phyloP scores from a whole-genome alignment of 2,113 vertebrate species.

The Malurus cyaneus region DNA sequence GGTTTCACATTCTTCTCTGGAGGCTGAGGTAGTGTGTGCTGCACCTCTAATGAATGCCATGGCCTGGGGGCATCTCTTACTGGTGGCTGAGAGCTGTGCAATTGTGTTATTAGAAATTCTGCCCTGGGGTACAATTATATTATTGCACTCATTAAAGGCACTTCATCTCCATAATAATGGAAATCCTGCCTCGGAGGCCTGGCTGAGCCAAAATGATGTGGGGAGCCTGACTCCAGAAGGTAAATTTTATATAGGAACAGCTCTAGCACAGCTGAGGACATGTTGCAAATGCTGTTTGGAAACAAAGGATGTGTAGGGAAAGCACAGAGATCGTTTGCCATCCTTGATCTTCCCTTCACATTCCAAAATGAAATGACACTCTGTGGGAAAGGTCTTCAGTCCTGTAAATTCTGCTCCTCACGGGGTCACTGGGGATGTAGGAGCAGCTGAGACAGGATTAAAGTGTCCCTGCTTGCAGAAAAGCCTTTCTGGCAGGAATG shows the following conservation, averaged over 20 bases:
- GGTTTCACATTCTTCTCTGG: conserved; percentile 47
- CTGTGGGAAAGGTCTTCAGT: neutral
- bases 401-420: neutral
- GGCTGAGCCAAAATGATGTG: conserved; percentile 45
- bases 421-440: neutral
- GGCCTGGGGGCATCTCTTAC: conserved; percentile 57
- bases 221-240: conserved; percentile 37
- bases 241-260: conserved; percentile 30
- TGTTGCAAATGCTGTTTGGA: neutral
- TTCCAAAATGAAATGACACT: fast-evolving
- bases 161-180: conserved; percentile 79
- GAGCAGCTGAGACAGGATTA: neutral
- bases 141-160: conserved; percentile 75
- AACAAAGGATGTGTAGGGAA: neutral
- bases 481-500: neutral
- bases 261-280: conserved; percentile 22
- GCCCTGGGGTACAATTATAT: conserved; percentile 75
- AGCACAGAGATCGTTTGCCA: neutral
- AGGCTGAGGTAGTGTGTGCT: conserved; percentile 40
- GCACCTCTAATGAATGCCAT: conserved; percentile 64
- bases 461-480: neutral
- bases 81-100: conserved; percentile 47
- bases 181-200: conserved; percentile 74
- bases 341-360: neutral
- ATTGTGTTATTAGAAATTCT: conserved; percentile 69